Evolutionary conservation across 2,797 vertebrate genomes (phyloP), one percentile per base, ranked within the genome.

Genomic region (Syncerus caffer): DNA sequence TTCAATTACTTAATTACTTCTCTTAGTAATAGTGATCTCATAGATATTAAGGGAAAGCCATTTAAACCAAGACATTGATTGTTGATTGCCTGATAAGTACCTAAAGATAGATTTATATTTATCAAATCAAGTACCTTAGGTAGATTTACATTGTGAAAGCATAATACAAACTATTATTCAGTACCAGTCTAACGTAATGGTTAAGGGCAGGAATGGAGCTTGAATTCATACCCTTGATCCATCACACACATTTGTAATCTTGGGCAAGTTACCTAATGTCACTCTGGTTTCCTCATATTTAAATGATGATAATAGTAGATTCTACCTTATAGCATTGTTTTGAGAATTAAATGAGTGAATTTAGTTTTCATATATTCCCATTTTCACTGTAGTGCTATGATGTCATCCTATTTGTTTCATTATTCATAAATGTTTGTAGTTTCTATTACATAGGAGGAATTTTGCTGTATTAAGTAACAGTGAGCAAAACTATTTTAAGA

Each of bases 401-500:
- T 79, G 23, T 76, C 14, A 16, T 90, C 38, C n/a, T 93, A 57
- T 90, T 96, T 95, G 42, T 79, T 90, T 96, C 21, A 42, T 93
- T 85, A 78, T 84, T 97, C 25, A 96, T 82, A 95, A 85, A 55
- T 58, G 47, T 84, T 93, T 96, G 23, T 38, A 34, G 47, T 88
- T 95, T 5, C 38, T 86, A 31, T 4, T 90, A 17, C n/a, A 19
- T 95, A 31, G 16, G 74, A 42, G 29, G n/a, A 58, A 67, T 92
- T 92, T 80, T 89, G 34, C 82, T 96, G 4, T 84, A 31, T 58
- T 86, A 84, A 90, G 38, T 74, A 93, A 1, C 45, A 17, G n/a
- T 92, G 91, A 97, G 23, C n/a, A 89, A 94, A 95, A 62, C 25
- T 95, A 10, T 94, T 87, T 55, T 62, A 90, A 93, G 58, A 84